Evolutionary conservation across 1,140 invertebrate species (phyloP).

Genomic region (Anthonomus grandis): DNA sequence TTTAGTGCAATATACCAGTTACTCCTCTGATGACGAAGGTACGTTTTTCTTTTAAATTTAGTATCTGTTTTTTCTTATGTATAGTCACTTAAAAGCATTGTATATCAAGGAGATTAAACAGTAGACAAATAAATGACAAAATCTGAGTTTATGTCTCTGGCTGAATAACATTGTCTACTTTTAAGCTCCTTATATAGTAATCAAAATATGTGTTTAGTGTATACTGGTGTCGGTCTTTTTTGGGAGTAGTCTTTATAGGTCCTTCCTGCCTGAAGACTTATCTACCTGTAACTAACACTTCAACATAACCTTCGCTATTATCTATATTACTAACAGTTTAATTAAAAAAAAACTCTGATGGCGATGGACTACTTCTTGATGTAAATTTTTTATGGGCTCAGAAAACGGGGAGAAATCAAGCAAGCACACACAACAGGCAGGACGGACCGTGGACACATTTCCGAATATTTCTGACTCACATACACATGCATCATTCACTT

Average conservation of each 20-base stretch:
- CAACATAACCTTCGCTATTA: conserved; percentile 29
- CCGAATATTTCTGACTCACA: conserved; percentile 41
- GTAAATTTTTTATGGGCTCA: conserved; percentile 48
- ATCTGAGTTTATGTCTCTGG: no score
- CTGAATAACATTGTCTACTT: no score
- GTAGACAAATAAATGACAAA: no score
- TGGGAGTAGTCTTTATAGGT: conserved; percentile 44
- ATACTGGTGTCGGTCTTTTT: conserved; percentile 32
- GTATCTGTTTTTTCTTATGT: not conserved
- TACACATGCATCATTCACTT: conserved; percentile 42
- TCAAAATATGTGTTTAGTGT: conserved; percentile 6
- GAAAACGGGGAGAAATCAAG: conserved; percentile 44
- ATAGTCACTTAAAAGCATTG: no score
- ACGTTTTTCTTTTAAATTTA: conserved; percentile 32
- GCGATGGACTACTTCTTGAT: conserved; percentile 37
- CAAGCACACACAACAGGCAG: conserved; percentile 49
- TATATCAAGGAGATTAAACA: no score
- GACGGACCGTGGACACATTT: conserved; percentile 47
- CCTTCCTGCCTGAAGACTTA: conserved; percentile 48
- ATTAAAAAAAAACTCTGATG: conserved; percentile 31
- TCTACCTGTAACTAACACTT: conserved; percentile 44
- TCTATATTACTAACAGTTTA: conserved; percentile 41
- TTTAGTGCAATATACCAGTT: conserved; percentile 66
- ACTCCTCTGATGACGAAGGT: conserved; percentile 87
- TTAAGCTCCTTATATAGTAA: not conserved